phyloP scores from a whole-genome alignment of 1,140 invertebrate species.

The Globodera rostochiensis region DNA sequence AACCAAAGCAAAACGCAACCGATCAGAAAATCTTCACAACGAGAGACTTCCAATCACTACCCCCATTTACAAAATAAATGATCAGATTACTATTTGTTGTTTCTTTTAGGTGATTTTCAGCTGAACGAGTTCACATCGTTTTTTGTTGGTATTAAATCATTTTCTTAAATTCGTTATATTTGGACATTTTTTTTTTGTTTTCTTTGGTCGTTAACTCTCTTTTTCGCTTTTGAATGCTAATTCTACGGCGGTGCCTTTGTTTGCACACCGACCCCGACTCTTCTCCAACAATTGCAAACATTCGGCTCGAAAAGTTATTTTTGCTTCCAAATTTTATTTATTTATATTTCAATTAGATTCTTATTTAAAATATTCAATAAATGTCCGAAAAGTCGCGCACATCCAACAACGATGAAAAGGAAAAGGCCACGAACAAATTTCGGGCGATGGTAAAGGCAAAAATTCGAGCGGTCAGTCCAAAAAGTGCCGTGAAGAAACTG shows the following conservation, averaged over 20 bases:
- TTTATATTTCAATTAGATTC: not conserved
- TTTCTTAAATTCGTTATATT: not conserved
- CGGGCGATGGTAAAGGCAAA: not conserved
- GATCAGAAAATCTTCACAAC: too few relatives aligned
- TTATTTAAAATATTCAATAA: not conserved
- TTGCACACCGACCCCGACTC: not conserved
- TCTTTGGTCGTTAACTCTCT: not conserved
- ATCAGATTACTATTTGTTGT: too few relatives aligned
- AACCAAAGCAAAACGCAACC: too few relatives aligned
- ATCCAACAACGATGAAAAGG: not conserved
- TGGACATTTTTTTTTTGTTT: not conserved
- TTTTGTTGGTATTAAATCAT: too few relatives aligned
- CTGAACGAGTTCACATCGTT: too few relatives aligned
- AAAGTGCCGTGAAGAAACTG: constrained; percentile 1
- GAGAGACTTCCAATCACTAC: too few relatives aligned
- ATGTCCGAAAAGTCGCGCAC: not conserved
- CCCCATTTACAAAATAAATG: too few relatives aligned
- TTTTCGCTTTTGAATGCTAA: not conserved
- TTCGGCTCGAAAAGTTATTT: not conserved
- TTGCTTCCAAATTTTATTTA: not conserved
- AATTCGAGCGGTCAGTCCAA: constrained; percentile 1
- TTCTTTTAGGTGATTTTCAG: too few relatives aligned
- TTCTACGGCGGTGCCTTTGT: not conserved
- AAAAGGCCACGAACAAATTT: not conserved
- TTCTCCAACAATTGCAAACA: not conserved